Conservation (phyloP, 2,888 invertebrate species). For the Prenolepis imparis region DNA sequence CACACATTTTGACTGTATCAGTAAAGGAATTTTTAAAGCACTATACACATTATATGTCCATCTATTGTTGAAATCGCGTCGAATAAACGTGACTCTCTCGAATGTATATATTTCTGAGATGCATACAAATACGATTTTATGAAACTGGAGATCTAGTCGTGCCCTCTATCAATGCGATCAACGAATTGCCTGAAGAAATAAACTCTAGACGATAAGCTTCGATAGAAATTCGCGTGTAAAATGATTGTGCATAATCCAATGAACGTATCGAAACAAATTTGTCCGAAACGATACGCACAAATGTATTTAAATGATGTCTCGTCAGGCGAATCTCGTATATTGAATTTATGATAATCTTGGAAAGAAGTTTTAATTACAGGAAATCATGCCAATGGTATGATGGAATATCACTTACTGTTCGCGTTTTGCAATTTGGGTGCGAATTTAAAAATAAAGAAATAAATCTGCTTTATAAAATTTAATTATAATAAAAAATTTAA, state of each 20-base stretch:
- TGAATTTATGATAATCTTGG: not conserved
- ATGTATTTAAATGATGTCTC: slow-evolving; percentile 9
- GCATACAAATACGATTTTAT: slow-evolving; percentile 7
- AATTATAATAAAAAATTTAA: not conserved
- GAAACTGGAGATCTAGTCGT: slow-evolving; percentile 20
- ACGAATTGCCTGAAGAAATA: not conserved
- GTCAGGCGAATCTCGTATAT: not conserved
- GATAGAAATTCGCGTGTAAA: not conserved
- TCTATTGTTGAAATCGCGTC: slow-evolving; percentile 31
- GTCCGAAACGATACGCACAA: slow-evolving; percentile 32
- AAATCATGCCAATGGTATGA: slow-evolving; percentile 4
- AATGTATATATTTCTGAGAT: slow-evolving; percentile 23
- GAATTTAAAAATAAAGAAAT: not conserved
- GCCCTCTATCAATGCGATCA: not conserved
- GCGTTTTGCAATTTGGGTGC: not conserved
- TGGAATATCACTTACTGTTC: not conserved
- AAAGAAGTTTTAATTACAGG: not conserved
- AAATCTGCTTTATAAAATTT: slow-evolving; percentile 9
- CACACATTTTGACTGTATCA: not conserved
- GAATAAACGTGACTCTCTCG: not conserved
- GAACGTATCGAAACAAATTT: slow-evolving; percentile 9
- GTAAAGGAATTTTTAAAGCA: slow-evolving; percentile 25
- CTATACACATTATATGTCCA: slow-evolving; percentile 8
- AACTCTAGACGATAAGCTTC: not conserved
- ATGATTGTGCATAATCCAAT: not conserved